A percentile compares a stretch with the other conserved stretches of the same genome.
phyloP scores from a whole-genome alignment of 1,140 invertebrate genomes.

The Bombyx mandarina region DNA sequence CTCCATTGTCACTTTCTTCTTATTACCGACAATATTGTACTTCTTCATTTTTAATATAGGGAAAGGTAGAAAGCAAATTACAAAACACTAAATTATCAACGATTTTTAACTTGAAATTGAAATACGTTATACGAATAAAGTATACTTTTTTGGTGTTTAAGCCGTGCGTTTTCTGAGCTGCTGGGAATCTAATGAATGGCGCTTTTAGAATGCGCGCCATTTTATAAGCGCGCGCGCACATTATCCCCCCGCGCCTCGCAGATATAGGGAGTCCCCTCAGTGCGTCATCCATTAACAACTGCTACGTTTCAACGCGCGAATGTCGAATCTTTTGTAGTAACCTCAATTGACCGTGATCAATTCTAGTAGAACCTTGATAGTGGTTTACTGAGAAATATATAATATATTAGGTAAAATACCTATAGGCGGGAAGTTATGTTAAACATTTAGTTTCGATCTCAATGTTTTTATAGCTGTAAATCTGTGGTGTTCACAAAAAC shows the following conservation, averaged over 20 bases:
- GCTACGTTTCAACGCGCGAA: no score
- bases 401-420: no score
- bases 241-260: slow-evolving; percentile 14
- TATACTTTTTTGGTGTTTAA: slow-evolving; percentile 7
- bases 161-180: slow-evolving; percentile 16
- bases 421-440: no score
- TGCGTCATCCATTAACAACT: slow-evolving; percentile 47
- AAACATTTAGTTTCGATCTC: no score
- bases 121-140: slow-evolving; percentile 5
- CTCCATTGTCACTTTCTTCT: slow-evolving; percentile 64
- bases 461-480: no score
- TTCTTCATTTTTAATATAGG: slow-evolving; percentile 47
- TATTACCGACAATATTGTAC: slow-evolving; percentile 57
- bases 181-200: slow-evolving; percentile 34
- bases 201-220: slow-evolving; percentile 21
- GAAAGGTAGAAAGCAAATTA: no score
- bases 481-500: no score
- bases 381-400: no score
- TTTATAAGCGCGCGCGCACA: slow-evolving; percentile 33
- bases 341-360: no score
- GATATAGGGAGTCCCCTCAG: slow-evolving; percentile 45
- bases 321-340: no score
- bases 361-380: no score
- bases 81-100: slow-evolving; percentile 3
- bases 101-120: slow-evolving; percentile 2